These are phyloP conservation scores for Myrmecophaga tridactyla DNA, from an alignment of 2,113 vertebrate genomes.

Conservation along the genomic window DNA sequence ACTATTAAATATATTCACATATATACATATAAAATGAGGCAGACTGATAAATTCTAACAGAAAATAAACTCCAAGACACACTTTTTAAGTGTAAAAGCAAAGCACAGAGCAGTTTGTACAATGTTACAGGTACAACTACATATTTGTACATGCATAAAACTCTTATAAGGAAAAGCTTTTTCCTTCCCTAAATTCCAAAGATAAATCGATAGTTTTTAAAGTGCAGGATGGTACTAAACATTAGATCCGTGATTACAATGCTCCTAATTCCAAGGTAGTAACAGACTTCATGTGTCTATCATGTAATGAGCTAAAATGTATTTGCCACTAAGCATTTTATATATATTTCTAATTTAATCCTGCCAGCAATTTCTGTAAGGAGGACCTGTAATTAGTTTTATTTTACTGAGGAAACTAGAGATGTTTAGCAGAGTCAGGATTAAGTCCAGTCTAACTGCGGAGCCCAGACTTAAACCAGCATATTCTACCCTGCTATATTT, in stretches of 20 bases:
- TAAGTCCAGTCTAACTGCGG: constrained; percentile 11
- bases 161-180: neutral
- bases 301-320: neutral
- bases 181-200: neutral
- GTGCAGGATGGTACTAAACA: neutral
- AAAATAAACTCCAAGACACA: neutral
- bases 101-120: neutral
- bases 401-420: neutral
- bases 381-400: neutral
- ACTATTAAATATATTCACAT: neutral
- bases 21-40: neutral
- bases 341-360: neutral
- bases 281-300: neutral
- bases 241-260: neutral
- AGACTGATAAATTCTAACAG: neutral
- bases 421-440: neutral
- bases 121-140: neutral
- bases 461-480: constrained; percentile 7
- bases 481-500: neutral
- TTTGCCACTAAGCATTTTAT: neutral
- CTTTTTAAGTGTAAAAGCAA: neutral
- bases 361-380: neutral
- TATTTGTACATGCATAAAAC: neutral
- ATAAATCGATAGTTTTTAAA: neutral
- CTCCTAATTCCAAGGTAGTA: neutral